A percentile compares a stretch with the other conserved stretches of the same genome.
phyloP scores from a whole-genome alignment of 2,113 vertebrate species.

The Elephantulus edwardii region DNA sequence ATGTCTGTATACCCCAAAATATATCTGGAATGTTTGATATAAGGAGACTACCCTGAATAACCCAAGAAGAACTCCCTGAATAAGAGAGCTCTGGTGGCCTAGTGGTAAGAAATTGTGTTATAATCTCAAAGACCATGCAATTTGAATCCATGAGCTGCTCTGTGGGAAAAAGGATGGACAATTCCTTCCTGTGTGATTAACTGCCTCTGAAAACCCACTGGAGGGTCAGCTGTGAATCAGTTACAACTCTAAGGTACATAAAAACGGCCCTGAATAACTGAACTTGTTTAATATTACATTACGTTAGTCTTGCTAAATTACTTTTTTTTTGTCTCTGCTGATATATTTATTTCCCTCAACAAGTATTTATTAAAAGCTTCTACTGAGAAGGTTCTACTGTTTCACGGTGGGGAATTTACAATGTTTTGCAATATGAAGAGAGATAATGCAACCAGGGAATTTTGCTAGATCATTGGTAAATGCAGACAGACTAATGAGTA shows the following conservation, averaged over 20 bases:
- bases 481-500: neutral
- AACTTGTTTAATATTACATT: neutral
- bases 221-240: too few species aligned
- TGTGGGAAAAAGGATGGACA: too few species aligned
- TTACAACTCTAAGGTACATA: too few species aligned
- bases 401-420: neutral
- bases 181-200: too few species aligned
- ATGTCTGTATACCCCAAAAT: neutral
- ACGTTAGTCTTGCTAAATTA: neutral
- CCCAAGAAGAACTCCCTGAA: too few species aligned
- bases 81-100: too few species aligned
- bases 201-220: too few species aligned
- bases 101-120: too few species aligned
- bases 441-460: neutral
- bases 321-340: conserved; percentile 7
- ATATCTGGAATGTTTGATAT: neutral
- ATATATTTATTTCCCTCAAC: neutral
- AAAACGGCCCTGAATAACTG: neutral
- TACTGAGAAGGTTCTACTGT: neutral
- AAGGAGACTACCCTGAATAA: neutral
- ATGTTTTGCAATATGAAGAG: neutral
- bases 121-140: too few species aligned
- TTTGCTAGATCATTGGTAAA: neutral
- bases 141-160: too few species aligned
- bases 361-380: neutral